Conservation (phyloP, 2,888 invertebrate species). For the Alsophila aescularia region DNA sequence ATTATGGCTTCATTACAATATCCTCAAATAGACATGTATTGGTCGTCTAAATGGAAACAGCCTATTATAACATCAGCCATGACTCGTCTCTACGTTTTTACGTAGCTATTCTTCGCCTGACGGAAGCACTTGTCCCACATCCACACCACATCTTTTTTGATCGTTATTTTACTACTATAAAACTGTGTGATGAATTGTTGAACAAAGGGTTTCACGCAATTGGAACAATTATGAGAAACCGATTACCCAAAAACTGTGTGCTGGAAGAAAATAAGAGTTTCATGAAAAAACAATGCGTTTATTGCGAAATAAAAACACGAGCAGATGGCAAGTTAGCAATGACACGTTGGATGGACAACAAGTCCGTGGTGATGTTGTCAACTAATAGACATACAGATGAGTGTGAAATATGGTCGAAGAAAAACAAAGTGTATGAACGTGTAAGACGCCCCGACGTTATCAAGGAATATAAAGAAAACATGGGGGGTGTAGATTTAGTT, state of each 20-base stretch:
- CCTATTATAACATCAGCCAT: neutral
- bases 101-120: neutral
- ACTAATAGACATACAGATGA: neutral
- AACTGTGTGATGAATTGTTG: neutral
- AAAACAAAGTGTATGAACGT: neutral
- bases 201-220: neutral
- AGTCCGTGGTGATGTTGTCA: neutral
- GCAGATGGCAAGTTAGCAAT: neutral
- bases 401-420: conserved; percentile 3
- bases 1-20: neutral
- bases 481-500: conserved; percentile 31
- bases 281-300: neutral
- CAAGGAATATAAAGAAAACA: conserved; percentile 23
- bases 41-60: neutral
- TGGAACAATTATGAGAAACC: neutral
- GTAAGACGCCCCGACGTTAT: conserved; percentile 26
- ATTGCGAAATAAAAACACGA: neutral
- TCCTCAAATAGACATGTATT: neutral
- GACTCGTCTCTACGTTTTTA: neutral
- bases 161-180: neutral
- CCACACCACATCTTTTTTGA: neutral
- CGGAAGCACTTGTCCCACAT: neutral
- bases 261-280: neutral
- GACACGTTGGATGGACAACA: neutral
- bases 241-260: neutral